Evolutionary conservation across 2,888 invertebrate species (phyloP).

Genomic region (Mesorhabditis belari): DNA sequence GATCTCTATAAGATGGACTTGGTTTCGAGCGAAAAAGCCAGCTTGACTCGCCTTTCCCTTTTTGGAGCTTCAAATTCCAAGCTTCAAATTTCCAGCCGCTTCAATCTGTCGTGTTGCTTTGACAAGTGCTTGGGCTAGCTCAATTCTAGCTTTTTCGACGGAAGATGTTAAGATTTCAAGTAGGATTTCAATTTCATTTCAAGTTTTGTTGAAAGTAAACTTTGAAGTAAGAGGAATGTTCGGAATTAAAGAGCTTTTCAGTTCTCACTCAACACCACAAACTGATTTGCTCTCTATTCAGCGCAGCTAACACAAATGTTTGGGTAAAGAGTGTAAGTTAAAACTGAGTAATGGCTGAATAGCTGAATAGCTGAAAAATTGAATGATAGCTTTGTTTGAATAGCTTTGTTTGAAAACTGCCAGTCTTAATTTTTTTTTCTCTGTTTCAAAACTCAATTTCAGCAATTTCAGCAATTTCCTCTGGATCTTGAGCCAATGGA

Average conservation of each 20-base stretch:
- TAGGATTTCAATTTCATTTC: background rate
- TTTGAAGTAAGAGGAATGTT: no score
- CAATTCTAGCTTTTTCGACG: background rate
- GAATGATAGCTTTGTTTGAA: background rate
- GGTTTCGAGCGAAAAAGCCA: no score
- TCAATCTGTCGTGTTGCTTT: background rate
- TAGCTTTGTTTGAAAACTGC: background rate
- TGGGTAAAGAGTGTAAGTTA: background rate
- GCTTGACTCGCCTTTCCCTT: no score
- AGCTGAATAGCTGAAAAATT: background rate
- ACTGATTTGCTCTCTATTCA: background rate
- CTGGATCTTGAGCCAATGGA: background rate
- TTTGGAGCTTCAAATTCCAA: background rate
- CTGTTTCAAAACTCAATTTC: background rate
- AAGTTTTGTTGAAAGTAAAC: no score
- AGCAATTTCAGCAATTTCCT: background rate
- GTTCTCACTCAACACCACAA: background rate
- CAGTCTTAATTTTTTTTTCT: background rate
- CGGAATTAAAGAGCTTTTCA: no score
- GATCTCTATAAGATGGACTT: no score
- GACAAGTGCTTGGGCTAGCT: background rate
- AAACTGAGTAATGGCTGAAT: background rate
- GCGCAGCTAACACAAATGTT: background rate
- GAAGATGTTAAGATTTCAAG: background rate
- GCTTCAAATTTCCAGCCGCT: background rate